A percentile compares a stretch with the other conserved stretches of the same genome.
Evolutionary conservation across 37 sponge, comb jelly and placozoan genomes (phyloP).

Genomic region (Chondrilla cf. caribensis): DNA sequence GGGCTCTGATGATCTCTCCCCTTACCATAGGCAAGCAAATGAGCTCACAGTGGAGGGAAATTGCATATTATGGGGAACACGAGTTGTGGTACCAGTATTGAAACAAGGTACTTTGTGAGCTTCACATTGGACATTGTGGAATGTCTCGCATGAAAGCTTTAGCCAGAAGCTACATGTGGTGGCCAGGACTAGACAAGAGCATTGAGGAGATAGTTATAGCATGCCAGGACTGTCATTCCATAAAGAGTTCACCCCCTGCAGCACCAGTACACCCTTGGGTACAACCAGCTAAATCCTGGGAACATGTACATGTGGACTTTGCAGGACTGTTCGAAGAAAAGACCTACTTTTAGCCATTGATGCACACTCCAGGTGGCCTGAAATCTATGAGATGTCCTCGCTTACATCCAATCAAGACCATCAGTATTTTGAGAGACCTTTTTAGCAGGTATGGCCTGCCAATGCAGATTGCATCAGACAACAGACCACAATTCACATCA

Average conservation of each 20-base stretch:
- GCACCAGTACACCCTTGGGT: slow-evolving; percentile 31
- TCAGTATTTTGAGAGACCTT: slow-evolving; percentile 20
- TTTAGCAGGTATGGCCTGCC: slow-evolving; percentile 32
- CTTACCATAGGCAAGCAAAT: neutral
- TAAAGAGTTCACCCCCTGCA: neutral
- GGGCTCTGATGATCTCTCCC: slow-evolving; percentile 1
- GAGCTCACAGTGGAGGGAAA: slow-evolving; percentile 28
- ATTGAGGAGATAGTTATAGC: slow-evolving; percentile 28
- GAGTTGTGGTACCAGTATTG: slow-evolving; percentile 35
- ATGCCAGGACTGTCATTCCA: slow-evolving; percentile 19
- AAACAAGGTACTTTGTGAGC: slow-evolving; percentile 15
- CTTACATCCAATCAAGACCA: neutral
- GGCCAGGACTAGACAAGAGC: slow-evolving; percentile 28
- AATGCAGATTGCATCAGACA: slow-evolving; percentile 30
- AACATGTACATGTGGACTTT: slow-evolving; percentile 37
- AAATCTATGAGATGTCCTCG: neutral
- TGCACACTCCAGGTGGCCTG: slow-evolving; percentile 20
- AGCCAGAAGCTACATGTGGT: slow-evolving; percentile 42
- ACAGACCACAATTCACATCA: slow-evolving; percentile 37
- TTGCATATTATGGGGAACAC: slow-evolving; percentile 35
- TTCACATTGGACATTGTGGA: slow-evolving; percentile 49
- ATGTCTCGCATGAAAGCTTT: slow-evolving; percentile 40
- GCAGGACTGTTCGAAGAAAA: slow-evolving; percentile 30
- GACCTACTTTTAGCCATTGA: slow-evolving; percentile 1
- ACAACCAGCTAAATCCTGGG: slow-evolving; percentile 37